A percentile compares a stretch with the other conserved stretches of the same genome.
phyloP scores from a whole-genome alignment of 2,113 vertebrate species.

The Eolophus roseicapilla region DNA sequence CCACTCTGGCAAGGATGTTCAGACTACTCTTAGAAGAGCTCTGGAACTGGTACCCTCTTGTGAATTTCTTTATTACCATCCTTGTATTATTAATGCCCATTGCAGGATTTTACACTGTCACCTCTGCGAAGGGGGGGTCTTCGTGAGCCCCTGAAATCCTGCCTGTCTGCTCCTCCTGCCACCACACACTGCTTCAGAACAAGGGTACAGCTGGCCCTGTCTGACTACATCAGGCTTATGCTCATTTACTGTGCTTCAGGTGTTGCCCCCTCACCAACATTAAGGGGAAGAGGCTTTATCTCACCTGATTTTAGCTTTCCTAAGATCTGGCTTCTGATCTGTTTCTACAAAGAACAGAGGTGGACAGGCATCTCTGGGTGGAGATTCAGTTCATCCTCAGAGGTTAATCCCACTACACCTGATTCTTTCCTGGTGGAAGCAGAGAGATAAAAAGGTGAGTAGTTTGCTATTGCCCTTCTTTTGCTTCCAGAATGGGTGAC shows the following conservation, averaged over 20 bases:
- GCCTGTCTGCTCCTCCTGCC: neutral
- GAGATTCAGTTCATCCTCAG: neutral
- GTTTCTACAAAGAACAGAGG: neutral
- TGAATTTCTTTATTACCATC: neutral
- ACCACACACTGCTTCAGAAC: neutral
- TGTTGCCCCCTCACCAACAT: neutral
- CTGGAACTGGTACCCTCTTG: neutral
- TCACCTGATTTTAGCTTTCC: neutral
- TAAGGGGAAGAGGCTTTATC: neutral
- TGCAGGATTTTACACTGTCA: neutral
- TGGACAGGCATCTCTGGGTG: neutral
- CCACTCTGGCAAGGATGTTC: neutral
- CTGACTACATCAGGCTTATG: neutral
- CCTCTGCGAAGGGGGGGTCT: accelerated
- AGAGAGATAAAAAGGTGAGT: neutral
- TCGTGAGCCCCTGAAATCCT: neutral
- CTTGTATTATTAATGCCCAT: neutral
- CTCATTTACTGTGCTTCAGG: neutral
- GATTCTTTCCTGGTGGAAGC: neutral
- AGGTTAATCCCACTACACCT: neutral
- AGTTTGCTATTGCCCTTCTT: neutral
- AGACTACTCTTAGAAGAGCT: neutral
- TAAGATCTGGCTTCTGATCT: neutral
- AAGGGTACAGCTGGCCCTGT: neutral
- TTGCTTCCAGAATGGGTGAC: neutral